These are phyloP conservation scores for Sarcophaga bullata DNA, from an alignment of 1,140 invertebrate species.

Conservation along the genomic window DNA sequence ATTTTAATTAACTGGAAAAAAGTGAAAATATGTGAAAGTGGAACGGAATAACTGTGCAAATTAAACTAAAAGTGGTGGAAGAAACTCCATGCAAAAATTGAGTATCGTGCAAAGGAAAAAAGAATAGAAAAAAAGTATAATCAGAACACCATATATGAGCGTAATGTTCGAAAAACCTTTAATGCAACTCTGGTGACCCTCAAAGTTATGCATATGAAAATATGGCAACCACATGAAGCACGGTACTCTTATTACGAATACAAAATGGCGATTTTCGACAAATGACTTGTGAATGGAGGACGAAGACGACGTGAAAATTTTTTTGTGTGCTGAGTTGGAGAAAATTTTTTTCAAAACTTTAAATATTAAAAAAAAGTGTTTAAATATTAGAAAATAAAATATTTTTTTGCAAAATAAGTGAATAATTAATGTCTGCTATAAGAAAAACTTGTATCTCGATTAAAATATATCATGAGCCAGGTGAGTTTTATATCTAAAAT, in stretches of 20 bases:
- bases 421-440: constrained; percentile 63
- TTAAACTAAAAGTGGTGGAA: neutral
- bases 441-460: constrained; percentile 58
- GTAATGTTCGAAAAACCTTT: constrained; percentile 28
- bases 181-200: constrained; percentile 2
- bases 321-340: constrained; percentile 47
- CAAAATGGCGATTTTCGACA: constrained; percentile 48
- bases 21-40: neutral
- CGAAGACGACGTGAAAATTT: constrained; percentile 43
- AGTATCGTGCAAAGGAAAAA: neutral
- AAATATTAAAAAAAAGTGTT: constrained; percentile 35
- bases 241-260: constrained; percentile 41
- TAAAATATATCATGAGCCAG: constrained; percentile 65
- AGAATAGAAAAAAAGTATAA: constrained; percentile 13
- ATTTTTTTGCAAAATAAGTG: constrained; percentile 44
- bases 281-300: constrained; percentile 46
- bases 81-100: neutral
- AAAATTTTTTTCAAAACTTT: constrained; percentile 45
- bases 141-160: constrained; percentile 25
- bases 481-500: constrained; percentile 56
- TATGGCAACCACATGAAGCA: constrained; percentile 41
- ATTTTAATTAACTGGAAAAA: neutral
- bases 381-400: constrained; percentile 30
- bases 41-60: neutral
- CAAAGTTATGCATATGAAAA: neutral